Base-by-base conservation (phyloP, 2,113 vertebrate genomes). In the Xenus cinereus region DNA sequence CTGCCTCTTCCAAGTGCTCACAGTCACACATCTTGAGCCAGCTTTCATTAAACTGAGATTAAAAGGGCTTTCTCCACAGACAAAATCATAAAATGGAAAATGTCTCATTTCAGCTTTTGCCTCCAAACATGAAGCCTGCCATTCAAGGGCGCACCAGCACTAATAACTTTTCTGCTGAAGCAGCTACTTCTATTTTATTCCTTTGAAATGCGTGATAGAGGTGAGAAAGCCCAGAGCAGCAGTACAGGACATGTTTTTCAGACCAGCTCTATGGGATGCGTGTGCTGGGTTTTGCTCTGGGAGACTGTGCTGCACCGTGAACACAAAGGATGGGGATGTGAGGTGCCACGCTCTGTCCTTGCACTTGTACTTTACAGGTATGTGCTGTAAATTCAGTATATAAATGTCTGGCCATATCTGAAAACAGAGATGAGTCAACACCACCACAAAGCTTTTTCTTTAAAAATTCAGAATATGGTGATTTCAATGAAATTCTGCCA, bases 41-140 rank as follows among this genome's bases (percentile, higher is more conserved):
- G n/a, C 57, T 94, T 94, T 95, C 89, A 96, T 96, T 84, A 94
- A 94, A 84, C 3, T 64, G 89, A 96, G 94, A 96, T 95, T 84
- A 92, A 92, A 94, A 94, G 53, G 66, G 79, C 77, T 72, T 77
- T 92, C 77, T 87, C 45, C 75, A 69, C 62, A 74, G 93, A 82
- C 48, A 33, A 74, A 90, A 91, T 74, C 64, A 79, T 57, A 74
- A 87, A 73, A 96, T 41, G 46, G 82, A 94, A 95, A 91, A 94
- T 69, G 88, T 83, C 77, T 96, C 83, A 87, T 90, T 94, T 89
- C 95, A 76, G 92, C 89, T 92, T 81, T 64, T 66, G 48, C 62
- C 66, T 93, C 86, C 89, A 45, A 82, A 57, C 22, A 48, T 0
- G 1, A 91, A 71, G 23, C 45, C 28, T 75, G 66, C 73, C 84